These are phyloP conservation scores for Dasysyrphus tricinctus DNA, from an alignment of 2,888 invertebrate genomes.

Conservation along the genomic window DNA sequence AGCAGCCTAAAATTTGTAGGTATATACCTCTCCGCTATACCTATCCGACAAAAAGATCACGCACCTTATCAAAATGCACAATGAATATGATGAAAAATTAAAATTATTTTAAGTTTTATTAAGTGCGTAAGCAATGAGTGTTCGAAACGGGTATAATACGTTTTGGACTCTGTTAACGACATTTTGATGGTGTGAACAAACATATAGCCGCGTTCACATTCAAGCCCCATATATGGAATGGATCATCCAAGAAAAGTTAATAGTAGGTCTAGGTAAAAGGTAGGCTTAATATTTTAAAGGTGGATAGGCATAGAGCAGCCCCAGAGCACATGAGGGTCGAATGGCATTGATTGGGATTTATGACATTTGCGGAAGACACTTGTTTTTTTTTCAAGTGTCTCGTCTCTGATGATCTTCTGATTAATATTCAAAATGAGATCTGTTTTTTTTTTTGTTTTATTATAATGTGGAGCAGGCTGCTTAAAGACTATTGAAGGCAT, in stretches of 20 bases:
- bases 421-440: conserved; percentile 70
- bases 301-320: not conserved
- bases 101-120: conserved; percentile 74
- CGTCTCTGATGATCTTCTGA: conserved; percentile 17
- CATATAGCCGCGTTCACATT: conserved; percentile 74
- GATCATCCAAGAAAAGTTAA: conserved; percentile 22
- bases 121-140: conserved; percentile 69
- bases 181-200: conserved; percentile 75
- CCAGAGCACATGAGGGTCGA: conserved; percentile 30
- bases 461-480: conserved; percentile 65
- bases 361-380: conserved; percentile 72
- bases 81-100: conserved; percentile 74
- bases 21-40: not conserved
- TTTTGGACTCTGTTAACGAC: conserved; percentile 73
- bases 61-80: conserved; percentile 74
- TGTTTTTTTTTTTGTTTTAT: conserved; percentile 49
- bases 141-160: conserved; percentile 31
- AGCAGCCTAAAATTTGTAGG: not conserved
- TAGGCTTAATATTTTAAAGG: conserved; percentile 24
- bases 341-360: conserved; percentile 74
- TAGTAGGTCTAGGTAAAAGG: conserved; percentile 2
- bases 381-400: conserved; percentile 55
- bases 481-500: not conserved
- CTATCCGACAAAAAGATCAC: conserved; percentile 48
- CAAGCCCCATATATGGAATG: conserved; percentile 46